A percentile compares a stretch with the other conserved stretches of the same genome.
phyloP scores from a whole-genome alignment of 1,140 invertebrate genomes.

The Lasaia peninsularis region DNA sequence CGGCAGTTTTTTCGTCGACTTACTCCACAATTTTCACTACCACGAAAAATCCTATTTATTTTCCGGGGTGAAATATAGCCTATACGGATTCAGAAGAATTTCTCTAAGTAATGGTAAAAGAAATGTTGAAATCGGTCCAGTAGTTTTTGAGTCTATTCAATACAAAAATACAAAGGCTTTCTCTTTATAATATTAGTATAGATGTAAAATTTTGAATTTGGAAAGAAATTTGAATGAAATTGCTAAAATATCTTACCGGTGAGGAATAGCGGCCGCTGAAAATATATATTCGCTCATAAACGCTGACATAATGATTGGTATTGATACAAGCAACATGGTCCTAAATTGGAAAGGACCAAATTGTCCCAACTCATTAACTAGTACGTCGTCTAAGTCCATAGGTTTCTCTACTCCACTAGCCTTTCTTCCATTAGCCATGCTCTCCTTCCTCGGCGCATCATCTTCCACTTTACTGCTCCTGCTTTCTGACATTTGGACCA shows the following conservation, averaged over 20 bases:
- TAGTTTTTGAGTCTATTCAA: too few relatives aligned
- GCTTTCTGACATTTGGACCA: not conserved
- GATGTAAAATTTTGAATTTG: too few relatives aligned
- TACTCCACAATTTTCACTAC: too few relatives aligned
- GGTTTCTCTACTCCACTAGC: constrained; percentile 62
- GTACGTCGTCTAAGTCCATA: constrained; percentile 55
- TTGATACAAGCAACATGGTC: constrained; percentile 72
- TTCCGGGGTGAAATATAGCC: too few relatives aligned
- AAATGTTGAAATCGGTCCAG: too few relatives aligned
- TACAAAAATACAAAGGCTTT: too few relatives aligned
- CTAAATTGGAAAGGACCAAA: constrained; percentile 79
- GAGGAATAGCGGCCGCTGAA: constrained; percentile 76
- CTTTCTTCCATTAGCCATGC: constrained; percentile 74
- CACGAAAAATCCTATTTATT: too few relatives aligned
- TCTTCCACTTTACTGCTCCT: constrained; percentile 5
- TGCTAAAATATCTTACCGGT: constrained; percentile 66
- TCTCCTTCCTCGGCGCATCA: constrained; percentile 5
- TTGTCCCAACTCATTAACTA: constrained; percentile 71
- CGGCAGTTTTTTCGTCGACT: too few relatives aligned
- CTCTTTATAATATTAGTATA: too few relatives aligned
- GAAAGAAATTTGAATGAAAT: too few relatives aligned
- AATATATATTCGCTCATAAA: constrained; percentile 79
- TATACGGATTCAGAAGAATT: too few relatives aligned
- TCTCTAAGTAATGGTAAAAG: too few relatives aligned
- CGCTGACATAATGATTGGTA: constrained; percentile 77